Evolutionary conservation across 2,888 invertebrate genomes (phyloP).

Genomic region (Patella pellucida): DNA sequence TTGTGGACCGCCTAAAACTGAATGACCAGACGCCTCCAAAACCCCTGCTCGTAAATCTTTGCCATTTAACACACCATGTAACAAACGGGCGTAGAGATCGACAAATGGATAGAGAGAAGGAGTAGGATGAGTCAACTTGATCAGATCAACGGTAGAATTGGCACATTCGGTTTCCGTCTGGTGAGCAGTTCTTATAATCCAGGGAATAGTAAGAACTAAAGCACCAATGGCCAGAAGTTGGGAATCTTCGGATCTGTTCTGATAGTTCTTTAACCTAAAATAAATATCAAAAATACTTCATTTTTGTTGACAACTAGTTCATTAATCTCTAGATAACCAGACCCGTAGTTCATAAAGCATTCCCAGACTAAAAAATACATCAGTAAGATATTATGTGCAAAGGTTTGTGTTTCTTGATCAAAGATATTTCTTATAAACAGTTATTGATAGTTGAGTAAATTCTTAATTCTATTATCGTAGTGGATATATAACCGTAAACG

Average conservation of each 20-base stretch:
- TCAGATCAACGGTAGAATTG: constrained; percentile 49
- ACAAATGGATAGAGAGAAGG: constrained; percentile 51
- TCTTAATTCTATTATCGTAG: too few relatives aligned
- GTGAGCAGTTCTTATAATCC: constrained; percentile 60
- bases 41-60: constrained; percentile 49
- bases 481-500: too few relatives aligned
- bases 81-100: constrained; percentile 54
- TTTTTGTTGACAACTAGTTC: too few relatives aligned
- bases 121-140: constrained; percentile 62
- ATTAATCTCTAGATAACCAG: too few relatives aligned
- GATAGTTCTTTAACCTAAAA: neutral
- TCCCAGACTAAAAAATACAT: too few relatives aligned
- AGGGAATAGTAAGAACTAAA: constrained; percentile 55
- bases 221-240: constrained; percentile 60
- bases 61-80: constrained; percentile 59
- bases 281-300: neutral
- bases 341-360: too few relatives aligned
- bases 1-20: constrained; percentile 50
- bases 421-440: too few relatives aligned
- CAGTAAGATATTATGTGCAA: too few relatives aligned
- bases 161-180: constrained; percentile 56
- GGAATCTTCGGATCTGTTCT: constrained; percentile 41
- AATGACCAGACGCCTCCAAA: constrained; percentile 40
- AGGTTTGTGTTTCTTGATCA: too few relatives aligned
- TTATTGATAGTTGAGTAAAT: too few relatives aligned